Evolutionary conservation across 1,140 invertebrate genomes (phyloP).

Genomic region (Mactra quadrangularis): DNA sequence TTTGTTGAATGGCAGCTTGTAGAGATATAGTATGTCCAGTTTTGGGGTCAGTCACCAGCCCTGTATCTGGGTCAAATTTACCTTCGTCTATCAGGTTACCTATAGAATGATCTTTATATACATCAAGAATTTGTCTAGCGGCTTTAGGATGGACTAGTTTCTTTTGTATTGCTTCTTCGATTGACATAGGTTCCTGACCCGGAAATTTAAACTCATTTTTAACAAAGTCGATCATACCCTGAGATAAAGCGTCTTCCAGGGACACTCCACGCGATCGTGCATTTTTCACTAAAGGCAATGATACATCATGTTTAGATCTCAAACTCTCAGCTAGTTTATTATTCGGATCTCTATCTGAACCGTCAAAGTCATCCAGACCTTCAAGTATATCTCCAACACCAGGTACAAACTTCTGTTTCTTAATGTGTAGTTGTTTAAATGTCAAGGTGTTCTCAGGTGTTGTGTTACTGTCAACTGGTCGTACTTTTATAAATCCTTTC

Average conservation of each 20-base stretch:
- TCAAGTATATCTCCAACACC: slow-evolving; percentile 92
- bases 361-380: slow-evolving; percentile 85
- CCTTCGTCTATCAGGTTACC: slow-evolving; percentile 88
- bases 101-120: slow-evolving; percentile 74
- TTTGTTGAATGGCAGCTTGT: slow-evolving; percentile 90
- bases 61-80: slow-evolving; percentile 89
- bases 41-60: slow-evolving; percentile 88
- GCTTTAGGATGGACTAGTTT: slow-evolving; percentile 95
- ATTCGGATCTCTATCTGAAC: slow-evolving; percentile 78
- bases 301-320: slow-evolving; percentile 61
- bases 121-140: slow-evolving; percentile 84
- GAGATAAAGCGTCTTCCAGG: slow-evolving; percentile 91
- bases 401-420: slow-evolving; percentile 73
- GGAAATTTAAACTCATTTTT: slow-evolving; percentile 80
- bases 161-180: slow-evolving; percentile 92
- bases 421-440: slow-evolving; percentile 77
- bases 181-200: slow-evolving; percentile 85
- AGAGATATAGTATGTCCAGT: slow-evolving; percentile 77
- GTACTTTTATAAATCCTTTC: slow-evolving; percentile 84
- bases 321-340: slow-evolving; percentile 81
- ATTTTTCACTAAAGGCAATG: slow-evolving; percentile 44
- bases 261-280: slow-evolving; percentile 86
- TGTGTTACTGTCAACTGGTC: slow-evolving; percentile 71
- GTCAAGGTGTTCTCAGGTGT: slow-evolving; percentile 89
- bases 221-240: slow-evolving; percentile 87